Conservation (phyloP, 2,797 vertebrate species). For the Arvicola amphibius region DNA sequence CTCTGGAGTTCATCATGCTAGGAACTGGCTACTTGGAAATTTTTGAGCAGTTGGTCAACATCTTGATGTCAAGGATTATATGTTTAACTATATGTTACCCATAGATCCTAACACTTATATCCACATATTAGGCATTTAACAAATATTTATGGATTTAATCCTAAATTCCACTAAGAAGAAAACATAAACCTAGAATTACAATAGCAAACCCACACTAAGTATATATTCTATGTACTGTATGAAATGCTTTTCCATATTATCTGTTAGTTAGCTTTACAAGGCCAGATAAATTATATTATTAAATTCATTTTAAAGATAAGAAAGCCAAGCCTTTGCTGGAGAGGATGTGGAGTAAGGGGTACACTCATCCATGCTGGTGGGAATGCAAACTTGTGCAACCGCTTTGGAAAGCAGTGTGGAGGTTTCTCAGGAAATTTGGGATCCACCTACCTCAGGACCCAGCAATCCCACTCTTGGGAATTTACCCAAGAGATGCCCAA, state of each 20-base stretch:
- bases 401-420: too few species aligned
- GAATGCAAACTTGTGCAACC: too few species aligned
- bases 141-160: slow-evolving; percentile 32
- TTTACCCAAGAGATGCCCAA: too few species aligned
- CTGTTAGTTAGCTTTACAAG: slow-evolving; percentile 16
- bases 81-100: slow-evolving; percentile 8
- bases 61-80: not conserved
- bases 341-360: too few species aligned
- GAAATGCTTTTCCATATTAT: slow-evolving; percentile 28
- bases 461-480: too few species aligned
- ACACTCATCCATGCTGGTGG: too few species aligned
- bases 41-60: not conserved
- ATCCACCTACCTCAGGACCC: too few species aligned
- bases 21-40: slow-evolving; percentile 22
- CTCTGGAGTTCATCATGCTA: not conserved
- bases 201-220: not conserved
- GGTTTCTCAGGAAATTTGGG: too few species aligned
- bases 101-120: not conserved
- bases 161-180: not conserved
- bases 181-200: not conserved
- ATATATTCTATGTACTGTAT: not conserved
- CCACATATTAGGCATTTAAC: not conserved
- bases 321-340: too few species aligned
- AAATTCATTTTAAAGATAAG: not conserved
- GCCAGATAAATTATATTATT: not conserved